Evolutionary conservation across 2,113 vertebrate genomes (phyloP), one percentile per base, ranked within the genome.

Genomic region (Bos javanicus): DNA sequence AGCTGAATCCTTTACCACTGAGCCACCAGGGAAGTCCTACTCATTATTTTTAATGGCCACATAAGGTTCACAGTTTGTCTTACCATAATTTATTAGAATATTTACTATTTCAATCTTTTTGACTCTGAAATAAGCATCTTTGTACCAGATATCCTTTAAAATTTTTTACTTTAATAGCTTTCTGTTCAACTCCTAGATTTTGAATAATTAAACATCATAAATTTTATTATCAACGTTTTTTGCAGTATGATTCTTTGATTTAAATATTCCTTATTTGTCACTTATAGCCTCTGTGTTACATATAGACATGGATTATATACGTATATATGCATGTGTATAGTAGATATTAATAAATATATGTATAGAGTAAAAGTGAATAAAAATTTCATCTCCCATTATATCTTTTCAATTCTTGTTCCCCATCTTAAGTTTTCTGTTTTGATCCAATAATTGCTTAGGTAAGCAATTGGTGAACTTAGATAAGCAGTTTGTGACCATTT

Each of bases 351-450:
- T 64, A 15, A 26, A 67, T 74, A 25, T 74, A 78, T 62, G 28
- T 67, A 25, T 36, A 84, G n/a, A 76, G 28, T 80, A 25, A 43
- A 92, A 85, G 48, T 81, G 33, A 6, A 52, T 76, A 82, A 87
- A 94, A 71, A 8, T 13, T 85, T 74, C 62, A 23, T 15, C 6
- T 86, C 8, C 25, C 57, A n/a, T 89, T 92, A 30, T 87, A 81
- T 87, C 14, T 94, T 13, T 96, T 92, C 13, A 83, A 39, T 90
- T 94, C 43, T 94, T 90, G n/a, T 56, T 83, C 46, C 7, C 11
- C 26, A 59, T 96, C 19, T 87, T 94, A 43, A 36, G 30, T 83
- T 90, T 30, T 91, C n/a, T 93, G 19, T 90, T 97, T 82, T 95
- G 50, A 91, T 78, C 54, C 15, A 71, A 56, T 50, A 78, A 52